phyloP scores from a whole-genome alignment of 2,113 vertebrate species.

The Dasyprocta punctata region DNA sequence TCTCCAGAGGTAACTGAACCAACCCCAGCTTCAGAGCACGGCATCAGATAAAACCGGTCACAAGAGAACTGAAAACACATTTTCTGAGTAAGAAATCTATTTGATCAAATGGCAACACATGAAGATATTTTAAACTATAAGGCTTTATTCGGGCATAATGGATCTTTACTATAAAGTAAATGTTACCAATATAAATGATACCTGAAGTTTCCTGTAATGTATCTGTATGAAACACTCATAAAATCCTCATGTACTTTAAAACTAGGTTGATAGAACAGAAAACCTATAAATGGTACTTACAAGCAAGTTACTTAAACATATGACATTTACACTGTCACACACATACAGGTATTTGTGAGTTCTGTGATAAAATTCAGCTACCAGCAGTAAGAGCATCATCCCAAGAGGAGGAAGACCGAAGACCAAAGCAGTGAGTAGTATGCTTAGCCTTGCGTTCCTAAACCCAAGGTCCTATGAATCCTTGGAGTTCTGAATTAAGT shows the following conservation, averaged over 20 bases:
- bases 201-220: neutral
- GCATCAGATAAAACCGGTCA: neutral
- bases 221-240: constrained; percentile 12
- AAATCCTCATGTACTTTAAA: neutral
- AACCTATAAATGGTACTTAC: neutral
- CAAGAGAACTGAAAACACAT: neutral
- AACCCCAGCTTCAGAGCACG: too few relatives aligned
- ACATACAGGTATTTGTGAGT: neutral
- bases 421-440: rapidly evolving
- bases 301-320: constrained; percentile 1
- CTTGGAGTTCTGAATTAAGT: neutral
- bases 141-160: constrained; percentile 9
- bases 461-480: too few relatives aligned
- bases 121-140: constrained; percentile 51
- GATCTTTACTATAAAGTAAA: constrained; percentile 31
- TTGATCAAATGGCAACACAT: constrained; percentile 58
- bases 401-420: neutral
- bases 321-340: neutral
- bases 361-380: neutral
- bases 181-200: constrained; percentile 13
- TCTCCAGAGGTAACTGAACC: neutral
- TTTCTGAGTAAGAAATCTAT: constrained; percentile 70
- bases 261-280: constrained; percentile 24
- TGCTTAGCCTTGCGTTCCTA: rapidly evolving
- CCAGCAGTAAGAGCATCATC: too few relatives aligned